phyloP scores from a whole-genome alignment of 2,888 invertebrate species.

The Stenurella melanura region DNA sequence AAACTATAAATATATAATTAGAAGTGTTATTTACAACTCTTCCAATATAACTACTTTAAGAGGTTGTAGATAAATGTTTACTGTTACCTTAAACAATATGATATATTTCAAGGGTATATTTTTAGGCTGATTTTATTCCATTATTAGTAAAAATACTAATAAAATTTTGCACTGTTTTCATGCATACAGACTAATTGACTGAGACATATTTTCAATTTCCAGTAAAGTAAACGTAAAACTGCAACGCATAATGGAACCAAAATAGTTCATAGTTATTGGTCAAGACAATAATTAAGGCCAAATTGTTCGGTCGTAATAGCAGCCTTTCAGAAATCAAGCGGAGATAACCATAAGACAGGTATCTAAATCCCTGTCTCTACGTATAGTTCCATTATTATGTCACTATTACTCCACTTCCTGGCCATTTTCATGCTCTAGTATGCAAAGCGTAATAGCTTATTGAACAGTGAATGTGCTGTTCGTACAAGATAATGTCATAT shows the following conservation, averaged over 20 bases:
- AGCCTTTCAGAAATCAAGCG: constrained; percentile 23
- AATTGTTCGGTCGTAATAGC: constrained; percentile 27
- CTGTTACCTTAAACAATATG: no score
- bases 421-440: constrained; percentile 50
- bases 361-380: constrained; percentile 19
- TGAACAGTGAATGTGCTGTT: constrained; percentile 50
- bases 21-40: no score
- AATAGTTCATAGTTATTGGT: constrained; percentile 11
- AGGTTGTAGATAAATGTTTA: no score
- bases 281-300: constrained; percentile 34
- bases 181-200: no score
- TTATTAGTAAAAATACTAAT: no score
- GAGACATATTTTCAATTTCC: no score
- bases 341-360: constrained; percentile 24
- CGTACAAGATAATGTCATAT: constrained; percentile 23
- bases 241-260: not conserved
- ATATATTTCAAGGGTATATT: no score
- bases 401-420: constrained; percentile 54
- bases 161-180: no score
- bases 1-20: no score
- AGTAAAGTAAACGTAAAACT: not conserved
- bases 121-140: no score
- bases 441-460: constrained; percentile 48
- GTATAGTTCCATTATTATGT: constrained; percentile 48
- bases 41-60: no score